A percentile compares a stretch with the other conserved stretches of the same genome.
These are phyloP conservation scores for Oreochromis tanganicae DNA, from an alignment of 2,113 vertebrate genomes.

Conservation along the genomic window DNA sequence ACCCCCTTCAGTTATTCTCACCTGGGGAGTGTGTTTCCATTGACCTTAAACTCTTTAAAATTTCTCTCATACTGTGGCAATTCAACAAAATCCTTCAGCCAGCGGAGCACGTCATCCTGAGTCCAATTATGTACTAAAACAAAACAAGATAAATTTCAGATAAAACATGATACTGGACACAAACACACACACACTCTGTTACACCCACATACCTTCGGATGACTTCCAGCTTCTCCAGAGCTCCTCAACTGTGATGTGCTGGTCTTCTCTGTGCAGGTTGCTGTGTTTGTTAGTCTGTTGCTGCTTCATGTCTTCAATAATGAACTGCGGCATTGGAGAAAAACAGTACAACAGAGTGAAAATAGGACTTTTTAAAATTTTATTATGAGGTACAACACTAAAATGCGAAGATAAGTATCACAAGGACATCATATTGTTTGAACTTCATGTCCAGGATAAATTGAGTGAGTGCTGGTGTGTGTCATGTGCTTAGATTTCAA, in stretches of 20 bases:
- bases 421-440: not conserved
- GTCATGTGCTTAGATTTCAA: not conserved
- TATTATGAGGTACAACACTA: not conserved
- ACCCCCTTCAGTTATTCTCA: constrained; percentile 42
- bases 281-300: constrained; percentile 90
- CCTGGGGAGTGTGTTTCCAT: constrained; percentile 93
- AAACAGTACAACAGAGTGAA: not conserved
- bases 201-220: constrained; percentile 80
- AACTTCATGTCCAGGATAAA: not conserved
- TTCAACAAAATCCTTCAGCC: constrained; percentile 87
- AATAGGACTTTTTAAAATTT: not conserved
- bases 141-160: not conserved
- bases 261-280: constrained; percentile 91
- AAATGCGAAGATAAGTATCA: not conserved
- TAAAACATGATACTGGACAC: not conserved
- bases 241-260: constrained; percentile 94
- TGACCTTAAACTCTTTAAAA: constrained; percentile 89
- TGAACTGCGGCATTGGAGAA: constrained; percentile 68
- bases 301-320: constrained; percentile 96
- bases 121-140: constrained; percentile 75
- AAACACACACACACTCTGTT: not conserved
- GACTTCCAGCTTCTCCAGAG: constrained; percentile 94
- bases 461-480: not conserved
- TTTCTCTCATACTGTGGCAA: constrained; percentile 92
- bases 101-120: constrained; percentile 67